Conservation (phyloP, 2,888 invertebrate genomes). For the Macrostomum cliftonense region DNA sequence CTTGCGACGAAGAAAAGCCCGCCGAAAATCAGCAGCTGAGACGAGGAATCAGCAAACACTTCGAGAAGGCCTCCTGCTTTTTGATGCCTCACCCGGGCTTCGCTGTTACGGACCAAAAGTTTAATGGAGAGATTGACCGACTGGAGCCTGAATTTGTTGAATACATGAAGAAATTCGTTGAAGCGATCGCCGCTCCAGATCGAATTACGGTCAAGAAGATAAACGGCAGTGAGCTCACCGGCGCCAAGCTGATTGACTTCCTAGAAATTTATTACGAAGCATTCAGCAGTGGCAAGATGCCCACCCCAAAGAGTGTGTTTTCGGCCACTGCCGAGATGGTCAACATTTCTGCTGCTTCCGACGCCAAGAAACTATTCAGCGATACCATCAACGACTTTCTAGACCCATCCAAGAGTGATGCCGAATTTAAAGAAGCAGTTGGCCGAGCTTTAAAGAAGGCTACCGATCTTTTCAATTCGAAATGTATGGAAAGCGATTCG, state of each 20-base stretch:
- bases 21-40: constrained; percentile 78
- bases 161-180: constrained; percentile 48
- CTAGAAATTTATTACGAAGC: not conserved
- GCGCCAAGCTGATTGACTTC: no score
- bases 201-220: no score
- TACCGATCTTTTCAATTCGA: no score
- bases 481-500: no score
- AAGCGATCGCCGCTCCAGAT: constrained; percentile 46
- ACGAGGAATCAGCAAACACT: constrained; percentile 84
- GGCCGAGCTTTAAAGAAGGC: no score
- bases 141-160: constrained; percentile 80
- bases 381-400: constrained; percentile 61
- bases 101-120: constrained; percentile 86
- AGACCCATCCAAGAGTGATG: no score
- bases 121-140: constrained; percentile 76
- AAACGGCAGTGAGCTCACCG: no score
- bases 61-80: constrained; percentile 82
- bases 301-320: constrained; percentile 96
- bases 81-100: constrained; percentile 95
- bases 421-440: no score
- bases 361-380: constrained; percentile 76
- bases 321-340: constrained; percentile 98
- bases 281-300: constrained; percentile 73
- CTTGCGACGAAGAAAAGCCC: constrained; percentile 56
- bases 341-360: constrained; percentile 81